Evolutionary conservation across 2,888 invertebrate species (phyloP).

Genomic region (Didymodactylos carnosus): DNA sequence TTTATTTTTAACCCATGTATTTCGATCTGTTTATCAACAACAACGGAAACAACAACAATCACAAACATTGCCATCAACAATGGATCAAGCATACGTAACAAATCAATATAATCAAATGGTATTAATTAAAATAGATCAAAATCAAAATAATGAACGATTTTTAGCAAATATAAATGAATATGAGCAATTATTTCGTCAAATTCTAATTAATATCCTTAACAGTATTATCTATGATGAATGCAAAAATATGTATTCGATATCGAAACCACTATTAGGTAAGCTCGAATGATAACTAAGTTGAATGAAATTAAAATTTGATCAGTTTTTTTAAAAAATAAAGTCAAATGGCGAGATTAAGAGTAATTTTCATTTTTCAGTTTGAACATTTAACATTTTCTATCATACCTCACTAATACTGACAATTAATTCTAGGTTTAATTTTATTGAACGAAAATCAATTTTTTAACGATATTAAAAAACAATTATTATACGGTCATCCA

Average conservation of each 20-base stretch:
- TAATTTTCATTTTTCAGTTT: no score
- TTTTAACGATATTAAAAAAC: neutral
- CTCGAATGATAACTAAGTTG: no score
- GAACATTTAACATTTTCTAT: no score
- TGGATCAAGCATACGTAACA: neutral
- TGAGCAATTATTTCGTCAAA: neutral
- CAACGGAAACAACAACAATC: conserved; percentile 44
- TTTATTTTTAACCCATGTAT: conserved; percentile 85
- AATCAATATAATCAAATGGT: conserved; percentile 24
- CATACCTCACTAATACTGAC: no score
- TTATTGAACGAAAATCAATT: neutral
- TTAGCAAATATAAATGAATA: conserved; percentile 17
- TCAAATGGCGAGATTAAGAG: no score
- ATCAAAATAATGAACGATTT: conserved; percentile 97
- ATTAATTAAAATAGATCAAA: conserved; percentile 72
- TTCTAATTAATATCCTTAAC: neutral
- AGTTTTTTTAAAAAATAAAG: no score
- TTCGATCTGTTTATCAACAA: conserved; percentile 69
- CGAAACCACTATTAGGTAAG: no score
- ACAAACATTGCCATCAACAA: conserved; percentile 22
- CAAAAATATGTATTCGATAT: neutral
- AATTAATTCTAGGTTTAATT: neutral
- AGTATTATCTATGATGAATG: neutral
- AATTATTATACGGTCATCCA: conserved; percentile 27
- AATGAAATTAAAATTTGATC: no score